phyloP scores from a whole-genome alignment of 2,113 vertebrate genomes.

The Taxidea taxus region DNA sequence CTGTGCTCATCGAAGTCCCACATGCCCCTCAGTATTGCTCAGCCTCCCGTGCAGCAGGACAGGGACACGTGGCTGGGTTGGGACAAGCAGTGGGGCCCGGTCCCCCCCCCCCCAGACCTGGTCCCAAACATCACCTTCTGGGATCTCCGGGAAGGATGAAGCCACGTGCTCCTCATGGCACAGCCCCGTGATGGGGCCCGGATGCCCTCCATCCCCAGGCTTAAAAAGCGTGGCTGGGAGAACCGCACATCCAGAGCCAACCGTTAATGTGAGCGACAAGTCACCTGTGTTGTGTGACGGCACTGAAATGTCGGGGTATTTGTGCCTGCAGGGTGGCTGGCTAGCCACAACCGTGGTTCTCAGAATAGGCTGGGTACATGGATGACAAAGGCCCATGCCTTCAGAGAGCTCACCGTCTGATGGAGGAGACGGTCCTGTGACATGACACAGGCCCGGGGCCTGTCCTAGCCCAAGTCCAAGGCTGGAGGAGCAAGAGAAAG shows the following conservation, averaged over 20 bases:
- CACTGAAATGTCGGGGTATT: no score
- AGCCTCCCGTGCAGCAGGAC: not conserved
- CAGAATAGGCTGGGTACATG: accelerated
- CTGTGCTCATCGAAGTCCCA: not conserved
- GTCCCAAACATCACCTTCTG: accelerated
- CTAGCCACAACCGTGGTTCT: accelerated
- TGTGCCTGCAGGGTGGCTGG: not conserved
- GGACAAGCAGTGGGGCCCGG: not conserved
- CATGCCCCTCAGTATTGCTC: not conserved
- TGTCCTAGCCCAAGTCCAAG: no score
- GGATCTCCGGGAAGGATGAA: not conserved
- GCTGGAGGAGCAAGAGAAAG: not conserved
- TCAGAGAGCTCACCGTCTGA: not conserved
- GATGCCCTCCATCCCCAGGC: not conserved
- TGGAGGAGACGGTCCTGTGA: not conserved
- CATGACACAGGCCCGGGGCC: not conserved
- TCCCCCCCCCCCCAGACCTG: not conserved
- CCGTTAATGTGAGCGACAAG: accelerated
- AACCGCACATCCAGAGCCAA: accelerated
- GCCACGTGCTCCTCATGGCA: accelerated
- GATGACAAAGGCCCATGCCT: not conserved
- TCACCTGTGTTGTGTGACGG: accelerated
- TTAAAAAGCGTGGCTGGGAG: no score
- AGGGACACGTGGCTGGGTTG: not conserved
- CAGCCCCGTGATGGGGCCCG: not conserved